Evolutionary conservation across 92 coral and sea anemone species (phyloP), one percentile per base, ranked within the genome.

Genomic region (Virgularia gustaviana): DNA sequence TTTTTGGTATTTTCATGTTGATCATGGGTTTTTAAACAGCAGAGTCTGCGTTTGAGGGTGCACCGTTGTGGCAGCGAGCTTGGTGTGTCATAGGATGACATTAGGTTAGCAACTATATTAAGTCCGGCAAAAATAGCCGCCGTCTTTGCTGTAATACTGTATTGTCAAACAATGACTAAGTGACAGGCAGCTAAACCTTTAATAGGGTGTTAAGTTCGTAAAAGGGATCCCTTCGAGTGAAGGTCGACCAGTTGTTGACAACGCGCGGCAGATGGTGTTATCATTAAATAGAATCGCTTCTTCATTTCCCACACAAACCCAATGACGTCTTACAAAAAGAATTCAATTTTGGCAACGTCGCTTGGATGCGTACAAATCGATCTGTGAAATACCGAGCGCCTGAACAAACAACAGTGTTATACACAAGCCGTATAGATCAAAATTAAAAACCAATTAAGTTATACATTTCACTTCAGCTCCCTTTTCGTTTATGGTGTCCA

Each of bases 171-270:
- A 60, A 60, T 31, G 23, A 43, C 66, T 20, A 32, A 25, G 11
- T 60, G 66, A 60, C 66, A 60, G 66, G 41, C 31, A 43, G 66
- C 22, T 60, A 31, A 60, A 60, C 66, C 66, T 60, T 60, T 60
- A 60, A 60, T 60, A 33, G 15, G 66, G 66, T 60, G 66, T 60
- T 60, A 60, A 60, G 66, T 60, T 60, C 43, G 41, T 60, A 31
- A 60, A 60, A 60, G 66, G 66, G 38, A 60, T 39, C 19, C 3
- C 66, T 4, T 27, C 18, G 63, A 28, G 63, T 24, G 9, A 57
- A 36, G 2, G 63, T 57, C 32, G 63, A 57, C 35, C 35, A 57
- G 20, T 57, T 57, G 66, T 36, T 60, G 66, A 60, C 66, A 33
- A 20, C 41, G 6, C 15, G 43, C n/a, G n/a, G n/a, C 66, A 31